Percentiles rank a stretch among this genome's conserved stretches.
phyloP scores from a whole-genome alignment of 2,797 vertebrate genomes.

The Danio jaintianensis region DNA sequence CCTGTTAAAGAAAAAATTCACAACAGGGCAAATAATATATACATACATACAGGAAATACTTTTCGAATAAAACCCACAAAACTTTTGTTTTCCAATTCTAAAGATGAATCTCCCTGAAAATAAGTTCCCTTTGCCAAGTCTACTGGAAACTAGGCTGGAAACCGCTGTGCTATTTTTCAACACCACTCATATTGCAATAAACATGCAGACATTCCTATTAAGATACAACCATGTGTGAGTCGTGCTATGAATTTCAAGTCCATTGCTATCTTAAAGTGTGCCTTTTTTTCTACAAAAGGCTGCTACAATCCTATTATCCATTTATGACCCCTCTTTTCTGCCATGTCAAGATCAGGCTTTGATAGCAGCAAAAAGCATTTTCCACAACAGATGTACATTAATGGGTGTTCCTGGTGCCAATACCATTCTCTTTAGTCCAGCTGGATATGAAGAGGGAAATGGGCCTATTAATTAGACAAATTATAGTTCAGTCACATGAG shows the following conservation, averaged over 20 bases:
- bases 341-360: conserved; percentile 42
- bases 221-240: conserved; percentile 18
- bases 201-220: conserved; percentile 37
- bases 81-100: not conserved
- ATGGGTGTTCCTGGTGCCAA: conserved; percentile 17
- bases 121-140: conserved; percentile 18
- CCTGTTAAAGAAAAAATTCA: too few species aligned
- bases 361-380: conserved; percentile 38
- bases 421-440: conserved; percentile 34
- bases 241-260: conserved; percentile 34
- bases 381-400: conserved; percentile 41
- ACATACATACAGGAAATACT: too few species aligned
- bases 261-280: conserved; percentile 33
- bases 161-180: conserved; percentile 8
- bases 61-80: not conserved
- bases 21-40: too few species aligned
- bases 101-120: conserved; percentile 42
- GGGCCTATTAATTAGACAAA: conserved; percentile 46
- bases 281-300: conserved; percentile 33
- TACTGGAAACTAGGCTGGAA: conserved; percentile 21
- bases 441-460: conserved; percentile 46
- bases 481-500: conserved; percentile 24
- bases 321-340: conserved; percentile 52
- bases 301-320: conserved; percentile 47
- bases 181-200: conserved; percentile 27